Percentiles rank a stretch among this genome's conserved stretches.
These are phyloP conservation scores for Aix galericulata DNA, from an alignment of 2,113 vertebrate genomes.

Conservation along the genomic window DNA sequence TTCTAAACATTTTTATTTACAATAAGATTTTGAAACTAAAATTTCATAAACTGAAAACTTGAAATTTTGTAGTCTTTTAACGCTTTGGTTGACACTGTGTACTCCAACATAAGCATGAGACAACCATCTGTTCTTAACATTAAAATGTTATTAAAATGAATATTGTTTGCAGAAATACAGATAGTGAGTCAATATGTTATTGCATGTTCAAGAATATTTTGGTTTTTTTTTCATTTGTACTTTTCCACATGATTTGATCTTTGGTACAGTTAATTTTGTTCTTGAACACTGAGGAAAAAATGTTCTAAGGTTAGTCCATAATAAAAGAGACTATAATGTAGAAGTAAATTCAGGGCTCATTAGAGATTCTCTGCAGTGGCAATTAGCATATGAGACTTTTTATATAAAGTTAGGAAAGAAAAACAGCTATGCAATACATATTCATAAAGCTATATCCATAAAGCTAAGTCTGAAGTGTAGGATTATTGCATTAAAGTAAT, in stretches of 20 bases:
- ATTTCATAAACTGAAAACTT: background rate
- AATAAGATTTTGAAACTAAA: background rate
- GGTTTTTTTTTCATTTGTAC: background rate
- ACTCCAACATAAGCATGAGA: background rate
- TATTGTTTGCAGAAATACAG: background rate
- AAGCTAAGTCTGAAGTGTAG: background rate
- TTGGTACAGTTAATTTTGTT: background rate
- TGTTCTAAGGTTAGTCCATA: background rate
- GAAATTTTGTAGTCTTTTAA: background rate
- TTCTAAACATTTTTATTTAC: background rate
- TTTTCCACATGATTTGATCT: constrained; percentile 6
- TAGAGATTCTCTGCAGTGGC: constrained; percentile 19
- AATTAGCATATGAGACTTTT: constrained; percentile 41
- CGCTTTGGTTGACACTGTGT: background rate
- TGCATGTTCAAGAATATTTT: background rate
- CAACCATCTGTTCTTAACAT: background rate
- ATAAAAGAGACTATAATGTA: constrained; percentile 25
- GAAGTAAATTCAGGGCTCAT: constrained; percentile 33
- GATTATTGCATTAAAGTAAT: constrained; percentile 38
- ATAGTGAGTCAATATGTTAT: background rate
- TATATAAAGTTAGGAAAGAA: constrained; percentile 3
- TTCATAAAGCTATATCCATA: constrained; percentile 10
- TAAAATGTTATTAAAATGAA: constrained; percentile 30
- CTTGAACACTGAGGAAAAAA: background rate
- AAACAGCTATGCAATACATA: constrained; percentile 46